These are phyloP conservation scores for Sinopyrophorus schimmeli DNA, from an alignment of 2,888 invertebrate genomes.

Conservation along the genomic window DNA sequence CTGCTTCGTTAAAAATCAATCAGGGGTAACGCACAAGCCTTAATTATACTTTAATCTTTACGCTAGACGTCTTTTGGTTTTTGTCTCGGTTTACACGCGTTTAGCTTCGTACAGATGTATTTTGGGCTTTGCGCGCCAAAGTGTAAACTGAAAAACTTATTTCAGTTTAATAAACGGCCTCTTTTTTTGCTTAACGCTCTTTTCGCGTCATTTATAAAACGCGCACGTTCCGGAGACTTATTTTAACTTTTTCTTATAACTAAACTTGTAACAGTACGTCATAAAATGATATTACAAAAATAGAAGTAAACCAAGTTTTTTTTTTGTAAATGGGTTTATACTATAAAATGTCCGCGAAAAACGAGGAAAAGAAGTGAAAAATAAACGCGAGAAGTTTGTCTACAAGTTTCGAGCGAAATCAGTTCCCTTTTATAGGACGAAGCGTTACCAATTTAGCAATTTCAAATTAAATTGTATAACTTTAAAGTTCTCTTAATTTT, in stretches of 20 bases:
- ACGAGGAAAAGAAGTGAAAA: conserved; percentile 12
- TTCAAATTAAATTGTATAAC: conserved; percentile 1
- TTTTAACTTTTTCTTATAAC: conserved; percentile 2
- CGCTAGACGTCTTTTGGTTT: conserved; percentile 1
- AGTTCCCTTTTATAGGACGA: conserved; percentile 2
- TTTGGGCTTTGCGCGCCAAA: too few relatives aligned
- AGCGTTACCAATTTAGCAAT: conserved; percentile 7
- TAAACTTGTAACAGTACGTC: conserved; percentile 3
- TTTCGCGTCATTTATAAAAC: background rate
- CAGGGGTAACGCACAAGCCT: conserved; percentile 6
- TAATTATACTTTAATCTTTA: conserved; percentile 16
- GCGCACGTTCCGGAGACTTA: background rate
- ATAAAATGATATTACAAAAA: conserved; percentile 14
- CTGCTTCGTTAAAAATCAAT: conserved; percentile 20
- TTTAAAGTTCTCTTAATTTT: conserved; percentile 1
- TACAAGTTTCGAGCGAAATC: conserved; percentile 1
- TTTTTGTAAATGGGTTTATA: conserved; percentile 5
- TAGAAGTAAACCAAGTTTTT: conserved; percentile 11
- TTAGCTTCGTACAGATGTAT: background rate
- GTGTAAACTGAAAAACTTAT: too few relatives aligned
- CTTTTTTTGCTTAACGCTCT: too few relatives aligned
- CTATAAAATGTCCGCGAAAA: conserved; percentile 13
- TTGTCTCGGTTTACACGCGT: background rate
- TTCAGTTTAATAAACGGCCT: too few relatives aligned
- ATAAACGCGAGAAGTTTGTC: conserved; percentile 9